Conservation (phyloP, 2,797 vertebrate species). For the Mergus octosetaceus region DNA sequence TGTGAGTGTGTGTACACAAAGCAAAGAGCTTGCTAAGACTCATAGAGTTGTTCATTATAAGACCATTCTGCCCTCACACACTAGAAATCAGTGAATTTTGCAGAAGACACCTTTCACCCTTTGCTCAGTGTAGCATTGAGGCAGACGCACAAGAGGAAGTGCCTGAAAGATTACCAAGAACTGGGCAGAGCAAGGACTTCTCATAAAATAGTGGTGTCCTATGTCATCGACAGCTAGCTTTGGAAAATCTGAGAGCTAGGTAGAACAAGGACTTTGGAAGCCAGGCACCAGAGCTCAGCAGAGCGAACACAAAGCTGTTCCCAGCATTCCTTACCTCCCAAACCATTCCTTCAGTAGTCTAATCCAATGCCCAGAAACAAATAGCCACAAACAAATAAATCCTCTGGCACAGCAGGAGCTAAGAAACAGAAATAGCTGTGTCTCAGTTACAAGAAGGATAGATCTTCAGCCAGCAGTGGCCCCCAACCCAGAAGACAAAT, state of each 20-base stretch:
- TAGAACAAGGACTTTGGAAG: neutral
- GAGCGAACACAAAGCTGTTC: neutral
- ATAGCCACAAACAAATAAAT: constrained; percentile 16
- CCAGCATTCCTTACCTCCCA: constrained; percentile 61
- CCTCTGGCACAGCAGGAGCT: constrained; percentile 21
- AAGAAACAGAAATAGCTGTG: constrained; percentile 37
- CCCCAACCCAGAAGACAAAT: constrained; percentile 48
- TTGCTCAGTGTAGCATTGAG: neutral
- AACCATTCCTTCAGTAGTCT: neutral
- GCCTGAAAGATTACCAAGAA: neutral
- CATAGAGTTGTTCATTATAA: neutral
- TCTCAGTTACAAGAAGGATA: constrained; percentile 8
- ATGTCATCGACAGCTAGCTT: neutral
- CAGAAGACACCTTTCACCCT: neutral
- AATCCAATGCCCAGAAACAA: constrained; percentile 30
- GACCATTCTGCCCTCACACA: too few relatives aligned
- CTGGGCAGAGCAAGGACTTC: neutral
- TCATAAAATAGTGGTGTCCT: neutral
- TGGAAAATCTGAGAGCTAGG: constrained; percentile 36
- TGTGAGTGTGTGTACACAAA: neutral
- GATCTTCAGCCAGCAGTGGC: constrained; percentile 41
- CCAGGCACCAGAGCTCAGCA: neutral
- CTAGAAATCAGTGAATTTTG: neutral
- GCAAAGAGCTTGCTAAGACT: neutral
- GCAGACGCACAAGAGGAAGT: neutral